Conservation (phyloP, 2,797 vertebrate species). For the Leuciscus waleckii region DNA sequence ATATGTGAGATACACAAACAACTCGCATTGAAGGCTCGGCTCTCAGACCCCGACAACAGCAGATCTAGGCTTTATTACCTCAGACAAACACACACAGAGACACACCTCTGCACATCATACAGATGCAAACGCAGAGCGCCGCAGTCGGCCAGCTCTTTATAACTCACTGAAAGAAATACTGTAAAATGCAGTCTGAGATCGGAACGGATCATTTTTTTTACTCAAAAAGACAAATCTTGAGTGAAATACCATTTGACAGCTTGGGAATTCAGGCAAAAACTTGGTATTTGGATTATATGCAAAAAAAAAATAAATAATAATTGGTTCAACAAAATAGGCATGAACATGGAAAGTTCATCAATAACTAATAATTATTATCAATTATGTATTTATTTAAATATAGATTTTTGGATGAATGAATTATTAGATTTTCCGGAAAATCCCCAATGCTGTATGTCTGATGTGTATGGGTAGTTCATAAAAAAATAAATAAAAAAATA, state of each 20-base stretch:
- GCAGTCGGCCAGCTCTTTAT: slow-evolving; percentile 11
- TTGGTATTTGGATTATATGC: background rate
- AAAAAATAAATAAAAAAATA: background rate
- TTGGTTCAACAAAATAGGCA: background rate
- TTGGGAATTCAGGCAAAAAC: background rate
- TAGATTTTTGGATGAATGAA: background rate
- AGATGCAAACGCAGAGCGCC: background rate
- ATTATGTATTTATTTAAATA: background rate
- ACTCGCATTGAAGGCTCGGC: slow-evolving; percentile 61
- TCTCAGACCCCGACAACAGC: slow-evolving; percentile 51
- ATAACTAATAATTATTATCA: background rate
- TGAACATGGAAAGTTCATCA: background rate
- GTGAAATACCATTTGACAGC: background rate
- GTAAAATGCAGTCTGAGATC: background rate
- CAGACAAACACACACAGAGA: background rate
- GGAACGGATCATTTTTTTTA: background rate
- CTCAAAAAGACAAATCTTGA: background rate
- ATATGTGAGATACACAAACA: slow-evolving; percentile 81
- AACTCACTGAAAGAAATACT: slow-evolving; percentile 5
- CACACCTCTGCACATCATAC: slow-evolving; percentile 16
- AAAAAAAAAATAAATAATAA: too few relatives aligned
- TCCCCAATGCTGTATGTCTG: background rate
- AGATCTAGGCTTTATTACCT: slow-evolving; percentile 58
- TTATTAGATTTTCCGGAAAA: background rate
- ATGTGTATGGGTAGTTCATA: background rate